A percentile compares a stretch with the other conserved stretches of the same genome.
These are phyloP conservation scores for Hermodice carunculata DNA, from an alignment of 2,888 invertebrate species.

Conservation along the genomic window DNA sequence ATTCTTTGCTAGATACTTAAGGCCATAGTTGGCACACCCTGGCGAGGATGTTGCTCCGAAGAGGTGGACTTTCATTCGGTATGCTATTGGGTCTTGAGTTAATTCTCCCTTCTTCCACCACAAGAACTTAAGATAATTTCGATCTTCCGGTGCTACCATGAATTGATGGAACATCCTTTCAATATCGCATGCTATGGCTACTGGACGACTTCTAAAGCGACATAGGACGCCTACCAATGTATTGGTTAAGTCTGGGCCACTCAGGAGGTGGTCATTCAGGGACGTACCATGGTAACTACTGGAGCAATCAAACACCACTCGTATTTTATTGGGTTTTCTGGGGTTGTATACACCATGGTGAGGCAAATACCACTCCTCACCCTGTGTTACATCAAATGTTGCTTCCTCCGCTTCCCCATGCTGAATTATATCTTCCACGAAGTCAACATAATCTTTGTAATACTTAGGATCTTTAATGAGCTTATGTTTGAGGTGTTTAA, in stretches of 20 bases:
- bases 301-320: slow-evolving; percentile 35
- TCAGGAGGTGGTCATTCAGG: slow-evolving; percentile 28
- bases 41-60: slow-evolving; percentile 19
- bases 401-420: too few relatives aligned
- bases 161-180: slow-evolving; percentile 37
- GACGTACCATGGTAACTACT: slow-evolving; percentile 21
- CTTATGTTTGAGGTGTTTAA: too few relatives aligned
- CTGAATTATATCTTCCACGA: too few relatives aligned
- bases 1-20: slow-evolving; percentile 2
- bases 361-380: slow-evolving; percentile 21
- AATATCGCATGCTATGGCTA: slow-evolving; percentile 33
- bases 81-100: not conserved
- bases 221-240: slow-evolving; percentile 20
- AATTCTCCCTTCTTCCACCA: slow-evolving; percentile 26
- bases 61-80: slow-evolving; percentile 21
- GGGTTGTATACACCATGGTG: slow-evolving; percentile 26
- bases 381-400: too few relatives aligned
- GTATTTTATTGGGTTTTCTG: slow-evolving; percentile 20
- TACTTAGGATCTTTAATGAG: too few relatives aligned
- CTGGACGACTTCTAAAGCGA: slow-evolving; percentile 24
- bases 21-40: slow-evolving; percentile 19
- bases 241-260: slow-evolving; percentile 32
- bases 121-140: slow-evolving; percentile 23
- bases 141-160: slow-evolving; percentile 16
- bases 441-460: too few relatives aligned